phyloP scores from a whole-genome alignment of 2,888 invertebrate genomes.

The Pachymerium ferrugineum region DNA sequence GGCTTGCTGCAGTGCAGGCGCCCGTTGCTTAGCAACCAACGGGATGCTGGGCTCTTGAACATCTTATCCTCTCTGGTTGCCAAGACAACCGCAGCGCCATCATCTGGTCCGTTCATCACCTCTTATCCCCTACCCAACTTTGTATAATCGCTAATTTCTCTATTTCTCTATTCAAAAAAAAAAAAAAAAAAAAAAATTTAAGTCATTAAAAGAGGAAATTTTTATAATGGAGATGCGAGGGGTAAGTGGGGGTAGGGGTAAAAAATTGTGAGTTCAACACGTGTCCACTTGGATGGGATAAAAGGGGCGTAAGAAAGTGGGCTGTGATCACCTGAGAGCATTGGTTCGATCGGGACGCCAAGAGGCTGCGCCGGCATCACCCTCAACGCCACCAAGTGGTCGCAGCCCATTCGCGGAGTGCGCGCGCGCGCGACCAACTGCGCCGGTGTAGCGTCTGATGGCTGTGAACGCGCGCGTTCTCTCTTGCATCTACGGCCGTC shows the following conservation, averaged over 20 bases:
- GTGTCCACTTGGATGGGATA: background rate
- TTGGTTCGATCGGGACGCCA: slow-evolving; percentile 21
- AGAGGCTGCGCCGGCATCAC: slow-evolving; percentile 15
- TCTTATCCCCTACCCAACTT: background rate
- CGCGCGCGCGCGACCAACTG: slow-evolving; percentile 27
- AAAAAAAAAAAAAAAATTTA: background rate
- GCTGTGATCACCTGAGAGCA: background rate
- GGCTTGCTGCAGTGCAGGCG: slow-evolving; percentile 27
- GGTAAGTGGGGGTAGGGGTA: background rate
- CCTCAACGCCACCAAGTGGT: slow-evolving; percentile 17
- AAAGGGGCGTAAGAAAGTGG: background rate
- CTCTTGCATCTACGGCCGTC: slow-evolving; percentile 11
- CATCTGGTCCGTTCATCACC: slow-evolving; percentile 7
- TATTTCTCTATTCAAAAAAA: background rate
- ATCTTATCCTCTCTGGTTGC: slow-evolving; percentile 24
- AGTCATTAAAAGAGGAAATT: too few relatives aligned
- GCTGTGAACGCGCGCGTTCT: slow-evolving; percentile 27
- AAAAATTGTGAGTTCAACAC: background rate
- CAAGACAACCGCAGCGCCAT: slow-evolving; percentile 25
- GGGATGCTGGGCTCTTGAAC: slow-evolving; percentile 9
- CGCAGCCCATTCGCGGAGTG: slow-evolving; percentile 15
- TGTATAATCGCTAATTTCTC: background rate
- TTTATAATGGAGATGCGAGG: too few relatives aligned
- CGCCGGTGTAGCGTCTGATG: slow-evolving; percentile 27
- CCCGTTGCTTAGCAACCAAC: slow-evolving; percentile 18